A percentile compares a stretch with the other conserved stretches of the same genome.
Conservation (phyloP, 2,797 vertebrate genomes). For the Sebastes variabilis region DNA sequence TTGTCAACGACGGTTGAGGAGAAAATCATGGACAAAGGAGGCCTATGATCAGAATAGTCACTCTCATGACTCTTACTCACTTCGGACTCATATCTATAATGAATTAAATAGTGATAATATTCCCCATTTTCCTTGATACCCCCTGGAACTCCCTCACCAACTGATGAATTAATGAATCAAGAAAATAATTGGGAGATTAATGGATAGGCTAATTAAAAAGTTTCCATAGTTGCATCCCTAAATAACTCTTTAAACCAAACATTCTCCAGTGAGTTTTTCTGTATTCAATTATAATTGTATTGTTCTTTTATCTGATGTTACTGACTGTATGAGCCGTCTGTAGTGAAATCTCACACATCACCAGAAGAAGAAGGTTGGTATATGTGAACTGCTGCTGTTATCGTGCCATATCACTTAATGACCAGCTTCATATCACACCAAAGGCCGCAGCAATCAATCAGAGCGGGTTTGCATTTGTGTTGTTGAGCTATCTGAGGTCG, state of each 20-base stretch:
- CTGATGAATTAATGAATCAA: background rate
- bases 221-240: background rate
- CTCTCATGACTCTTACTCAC: too few species aligned
- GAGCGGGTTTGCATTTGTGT: constrained; percentile 49
- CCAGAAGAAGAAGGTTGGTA: constrained; percentile 4
- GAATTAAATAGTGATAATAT: too few species aligned
- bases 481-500: constrained; percentile 63
- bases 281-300: background rate
- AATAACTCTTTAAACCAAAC: background rate
- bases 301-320: background rate
- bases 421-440: constrained; percentile 60
- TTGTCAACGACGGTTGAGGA: too few species aligned
- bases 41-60: too few species aligned
- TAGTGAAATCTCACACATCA: background rate
- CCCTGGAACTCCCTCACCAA: background rate
- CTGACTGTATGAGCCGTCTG: background rate
- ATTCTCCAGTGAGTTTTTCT: background rate
- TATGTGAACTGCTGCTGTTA: constrained; percentile 46
- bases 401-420: constrained; percentile 67
- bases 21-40: too few species aligned
- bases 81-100: too few species aligned
- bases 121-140: too few species aligned
- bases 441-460: constrained; percentile 63
- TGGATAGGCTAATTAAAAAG: background rate
- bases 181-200: background rate